Conservation (phyloP, 2,888 invertebrate genomes). For the Protophormia terraenovae region DNA sequence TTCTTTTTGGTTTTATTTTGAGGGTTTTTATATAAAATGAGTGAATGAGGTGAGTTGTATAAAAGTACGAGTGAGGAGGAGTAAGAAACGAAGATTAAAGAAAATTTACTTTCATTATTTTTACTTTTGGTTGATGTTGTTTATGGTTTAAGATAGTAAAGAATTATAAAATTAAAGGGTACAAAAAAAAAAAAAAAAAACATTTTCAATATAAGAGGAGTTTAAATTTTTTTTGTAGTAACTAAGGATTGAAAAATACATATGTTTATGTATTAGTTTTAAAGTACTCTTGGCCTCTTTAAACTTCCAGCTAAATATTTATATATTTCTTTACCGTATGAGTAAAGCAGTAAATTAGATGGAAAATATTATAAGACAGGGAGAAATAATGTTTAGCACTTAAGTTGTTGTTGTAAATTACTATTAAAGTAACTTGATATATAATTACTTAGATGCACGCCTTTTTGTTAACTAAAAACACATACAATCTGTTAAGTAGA, state of each 20-base stretch:
- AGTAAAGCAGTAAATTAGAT: background rate
- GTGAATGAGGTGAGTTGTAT: background rate
- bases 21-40: background rate
- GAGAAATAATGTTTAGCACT: conserved; percentile 29
- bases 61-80: too few relatives aligned
- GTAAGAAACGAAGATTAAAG: background rate
- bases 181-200: background rate
- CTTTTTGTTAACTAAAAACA: background rate
- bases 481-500: background rate
- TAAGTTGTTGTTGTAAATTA: conserved; percentile 65
- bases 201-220: too few relatives aligned
- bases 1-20: background rate
- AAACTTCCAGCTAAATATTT: too few relatives aligned
- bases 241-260: too few relatives aligned
- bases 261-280: too few relatives aligned
- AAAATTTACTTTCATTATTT: background rate
- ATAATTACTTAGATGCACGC: conserved; percentile 6
- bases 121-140: background rate
- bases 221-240: too few relatives aligned
- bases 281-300: too few relatives aligned
- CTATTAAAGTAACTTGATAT: conserved; percentile 62
- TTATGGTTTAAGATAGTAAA: background rate
- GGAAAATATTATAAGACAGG: background rate
- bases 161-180: background rate
- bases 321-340: background rate